Percentiles rank a stretch among this genome's conserved stretches.
phyloP scores from a whole-genome alignment of 2,888 invertebrate genomes.

The Strigamia maritima region DNA sequence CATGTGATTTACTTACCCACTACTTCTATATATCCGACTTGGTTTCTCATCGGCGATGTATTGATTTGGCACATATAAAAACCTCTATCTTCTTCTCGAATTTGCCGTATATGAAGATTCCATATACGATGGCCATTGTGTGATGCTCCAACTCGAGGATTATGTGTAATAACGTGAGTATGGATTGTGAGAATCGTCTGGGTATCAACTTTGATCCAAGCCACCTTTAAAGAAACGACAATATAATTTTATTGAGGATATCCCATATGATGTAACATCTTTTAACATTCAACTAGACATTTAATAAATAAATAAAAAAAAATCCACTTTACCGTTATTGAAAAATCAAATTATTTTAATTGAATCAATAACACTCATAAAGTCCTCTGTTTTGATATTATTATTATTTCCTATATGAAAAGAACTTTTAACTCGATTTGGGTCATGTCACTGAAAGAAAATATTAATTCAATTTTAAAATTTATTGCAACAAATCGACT shows the following conservation, averaged over 20 bases:
- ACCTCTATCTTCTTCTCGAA: constrained; percentile 81
- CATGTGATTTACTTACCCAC: constrained; percentile 69
- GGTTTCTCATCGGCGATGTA: constrained; percentile 88
- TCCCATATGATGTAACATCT: too few species aligned
- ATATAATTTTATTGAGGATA: background rate
- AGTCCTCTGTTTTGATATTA: too few species aligned
- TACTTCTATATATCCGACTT: constrained; percentile 84
- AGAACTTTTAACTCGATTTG: background rate
- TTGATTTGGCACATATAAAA: constrained; percentile 73
- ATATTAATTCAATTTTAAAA: background rate
- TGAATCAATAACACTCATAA: too few species aligned
- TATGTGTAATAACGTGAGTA: constrained; percentile 86
- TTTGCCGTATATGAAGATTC: constrained; percentile 80
- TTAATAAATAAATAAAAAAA: too few species aligned
- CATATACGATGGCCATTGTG: constrained; percentile 74
- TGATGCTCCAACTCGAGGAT: constrained; percentile 67
- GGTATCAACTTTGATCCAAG: constrained; percentile 89
- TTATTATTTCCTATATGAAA: too few species aligned
- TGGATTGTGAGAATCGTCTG: constrained; percentile 89
- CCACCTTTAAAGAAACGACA: constrained; percentile 63
- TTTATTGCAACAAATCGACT: background rate
- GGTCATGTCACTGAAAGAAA: background rate
- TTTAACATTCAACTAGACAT: too few species aligned
- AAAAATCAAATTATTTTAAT: too few species aligned
- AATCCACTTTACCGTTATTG: background rate